Conservation (phyloP, 2,797 vertebrate species). For the Poecilia wingei region DNA sequence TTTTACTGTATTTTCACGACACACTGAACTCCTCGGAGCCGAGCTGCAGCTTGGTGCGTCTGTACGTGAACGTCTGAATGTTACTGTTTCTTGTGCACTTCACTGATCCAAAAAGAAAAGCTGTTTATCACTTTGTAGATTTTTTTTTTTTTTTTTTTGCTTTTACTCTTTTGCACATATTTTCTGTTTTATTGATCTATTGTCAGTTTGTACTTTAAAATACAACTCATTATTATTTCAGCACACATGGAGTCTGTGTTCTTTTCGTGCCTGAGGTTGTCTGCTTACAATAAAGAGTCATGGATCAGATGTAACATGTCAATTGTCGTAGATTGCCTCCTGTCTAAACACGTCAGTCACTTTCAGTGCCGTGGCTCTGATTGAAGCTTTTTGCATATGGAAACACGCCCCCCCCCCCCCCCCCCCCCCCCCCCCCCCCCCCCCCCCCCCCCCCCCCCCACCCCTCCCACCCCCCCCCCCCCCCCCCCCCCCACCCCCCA, state of each 20-base stretch:
- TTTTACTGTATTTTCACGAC: conserved; percentile 57
- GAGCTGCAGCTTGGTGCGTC: conserved; percentile 30
- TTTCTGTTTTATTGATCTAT: conserved; percentile 62
- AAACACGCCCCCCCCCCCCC: conserved; percentile 11
- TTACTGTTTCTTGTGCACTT: conserved; percentile 37
- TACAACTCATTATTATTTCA: conserved; percentile 67
- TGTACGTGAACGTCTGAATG: conserved; percentile 34
- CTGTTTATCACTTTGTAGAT: conserved; percentile 69
- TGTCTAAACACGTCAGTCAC: conserved; percentile 64
- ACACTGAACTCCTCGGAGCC: conserved; percentile 60
- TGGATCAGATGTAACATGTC: conserved; percentile 12
- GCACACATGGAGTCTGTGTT: conserved; percentile 25
- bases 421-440: no score
- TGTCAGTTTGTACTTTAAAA: conserved; percentile 61
- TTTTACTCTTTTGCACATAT: conserved; percentile 69
- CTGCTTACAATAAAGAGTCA: neutral
- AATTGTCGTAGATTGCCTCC: conserved; percentile 4
- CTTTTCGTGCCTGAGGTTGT: neutral
- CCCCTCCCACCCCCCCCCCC: no score
- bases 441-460: no score
- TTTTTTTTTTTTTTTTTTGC: conserved; percentile 48
- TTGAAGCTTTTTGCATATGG: conserved; percentile 26
- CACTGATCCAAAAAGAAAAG: conserved; percentile 48
- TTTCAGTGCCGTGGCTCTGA: conserved; percentile 3
- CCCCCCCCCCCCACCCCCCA: no score